Base-by-base conservation (phyloP, 2,797 vertebrate species). In the Xenopus petersii region DNA sequence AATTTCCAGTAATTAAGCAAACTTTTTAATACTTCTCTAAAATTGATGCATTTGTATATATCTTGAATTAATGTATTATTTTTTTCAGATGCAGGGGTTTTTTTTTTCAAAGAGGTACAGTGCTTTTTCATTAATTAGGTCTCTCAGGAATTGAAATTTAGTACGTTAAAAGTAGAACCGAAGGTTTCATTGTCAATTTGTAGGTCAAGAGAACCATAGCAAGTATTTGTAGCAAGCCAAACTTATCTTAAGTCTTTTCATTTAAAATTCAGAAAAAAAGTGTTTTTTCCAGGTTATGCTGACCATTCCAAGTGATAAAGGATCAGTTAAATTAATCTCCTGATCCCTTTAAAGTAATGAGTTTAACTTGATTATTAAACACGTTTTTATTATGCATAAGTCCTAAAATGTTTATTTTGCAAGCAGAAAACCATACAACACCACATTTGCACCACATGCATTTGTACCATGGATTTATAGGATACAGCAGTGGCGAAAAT, bases 231-330 rank as follows among this genome's bases (percentile, higher is more conserved):
- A 72, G 75, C 75, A 73, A 68, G 58, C 75, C 17, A 77, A 65
- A 73, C 65, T 77, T 77, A 77, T 73, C 75, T 77, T 77, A 77
- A 77, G 75, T 64, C 67, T 59, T 77, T 77, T 77, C 69, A 76
- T 76, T 76, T 76, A 24, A 77, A 55, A 77, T 72, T 71, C 64
- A 42, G 46, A 33, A 10, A 71, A 70, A 51, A 76, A 13, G 4
- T 21, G 21, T 21, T 70, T 70, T 65, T 77, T 62, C 73, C 65
- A 71, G 75, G 75, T 68, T 77, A 63, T 73, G 59, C 75, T 77
- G 75, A 77, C 75, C 75, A 77, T 77, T 68, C 56, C 33, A 66
- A 73, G 75, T 73, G 75, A 77, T 77, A 73, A 73, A 73, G 75
- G 70, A 77, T 77, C 75, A 77, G 42, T 65, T 63, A 73, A 77